These are phyloP conservation scores for Gambusia affinis DNA, from an alignment of 2,113 vertebrate genomes.

Conservation along the genomic window DNA sequence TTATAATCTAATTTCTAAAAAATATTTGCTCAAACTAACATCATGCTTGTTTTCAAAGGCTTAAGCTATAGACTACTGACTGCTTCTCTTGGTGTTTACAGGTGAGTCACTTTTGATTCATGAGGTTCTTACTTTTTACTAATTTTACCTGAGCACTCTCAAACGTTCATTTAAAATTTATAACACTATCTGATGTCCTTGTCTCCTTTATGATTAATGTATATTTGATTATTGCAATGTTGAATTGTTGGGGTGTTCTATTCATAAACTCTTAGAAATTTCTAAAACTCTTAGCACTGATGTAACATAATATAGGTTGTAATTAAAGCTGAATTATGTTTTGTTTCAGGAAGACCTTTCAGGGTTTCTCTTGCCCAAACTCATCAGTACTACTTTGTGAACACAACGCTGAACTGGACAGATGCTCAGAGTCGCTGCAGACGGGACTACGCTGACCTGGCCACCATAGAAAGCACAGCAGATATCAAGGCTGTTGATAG, in stretches of 20 bases:
- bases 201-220: no score
- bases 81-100: conserved; percentile 37
- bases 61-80: conserved; percentile 30
- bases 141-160: no score
- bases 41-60: conserved; percentile 6
- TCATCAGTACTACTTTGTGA: conserved; percentile 38
- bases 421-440: conserved; percentile 45
- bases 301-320: no score
- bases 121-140: neutral
- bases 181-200: no score
- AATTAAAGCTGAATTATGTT: neutral
- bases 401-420: neutral
- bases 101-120: conserved; percentile 22
- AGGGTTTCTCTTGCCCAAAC: conserved; percentile 6
- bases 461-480: conserved; percentile 16
- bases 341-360: conserved; percentile 39
- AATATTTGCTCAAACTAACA: neutral
- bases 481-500: neutral
- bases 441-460: no score
- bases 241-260: no score
- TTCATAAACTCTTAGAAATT: no score
- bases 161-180: no score
- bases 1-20: neutral
- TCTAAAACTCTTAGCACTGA: no score
- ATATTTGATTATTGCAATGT: no score